Base-by-base conservation (phyloP, 1,140 invertebrate genomes). In the Brachionus sp. region DNA sequence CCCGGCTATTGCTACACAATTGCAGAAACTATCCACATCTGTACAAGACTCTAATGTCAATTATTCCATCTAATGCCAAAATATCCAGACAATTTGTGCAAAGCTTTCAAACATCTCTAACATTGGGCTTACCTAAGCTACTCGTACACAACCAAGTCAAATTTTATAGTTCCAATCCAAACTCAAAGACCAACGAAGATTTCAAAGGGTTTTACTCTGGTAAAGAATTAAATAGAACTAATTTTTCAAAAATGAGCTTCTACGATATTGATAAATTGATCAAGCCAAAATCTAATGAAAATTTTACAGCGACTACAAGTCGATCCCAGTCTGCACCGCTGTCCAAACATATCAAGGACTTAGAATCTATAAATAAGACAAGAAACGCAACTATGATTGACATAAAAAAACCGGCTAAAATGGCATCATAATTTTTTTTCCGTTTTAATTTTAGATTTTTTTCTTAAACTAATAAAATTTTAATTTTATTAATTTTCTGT, bases 1-100 rank as follows among this genome's bases (percentile, higher is more conserved):
- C 86, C 3, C 83, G 88, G 13, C 82, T 85, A 19, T 82, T 89
- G 25, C 85, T 89, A 3, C 85, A 86, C 50, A 84, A 84, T 16
- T 89, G 88, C 83, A 84, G 88, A n/a, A 88, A 89, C 83, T 86
- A 84, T 0, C 88, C 87, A 2, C 86, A 86, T 5, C 83, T 89
- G 16, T 89, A 87, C 83, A 85, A 88, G 35, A 85, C 85, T 78
- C 70, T 89, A 6, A 87, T 87, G 78, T 84, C 86, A 7, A 88
- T 88, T 84, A 87, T 89, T 35, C 87, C 86, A 9, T 84, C 82
- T 50, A 85, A 88, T 84, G 84, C 88, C 5, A 87, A 86, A 84
- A 89, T 89, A 42, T 87, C 86, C 77, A 35, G 84, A 29, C 86
- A 88, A 10, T 89, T 89, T 85, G 85, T 86, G 3, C 84, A 86